Evolutionary conservation across 2,888 invertebrate genomes (phyloP).

Genomic region (Marronus borbonicus): DNA sequence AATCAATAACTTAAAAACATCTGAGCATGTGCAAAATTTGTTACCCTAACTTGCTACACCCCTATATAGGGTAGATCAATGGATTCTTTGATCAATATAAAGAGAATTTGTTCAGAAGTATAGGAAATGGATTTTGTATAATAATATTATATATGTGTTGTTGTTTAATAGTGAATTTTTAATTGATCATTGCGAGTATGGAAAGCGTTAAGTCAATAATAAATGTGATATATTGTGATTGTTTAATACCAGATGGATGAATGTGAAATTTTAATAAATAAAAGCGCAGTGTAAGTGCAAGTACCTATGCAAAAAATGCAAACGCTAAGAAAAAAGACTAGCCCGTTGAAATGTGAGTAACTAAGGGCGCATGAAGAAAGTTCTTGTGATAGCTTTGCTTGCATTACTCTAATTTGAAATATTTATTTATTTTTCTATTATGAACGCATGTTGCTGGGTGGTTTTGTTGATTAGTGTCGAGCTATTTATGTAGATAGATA

Average conservation of each 20-base stretch:
- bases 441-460: too few species aligned
- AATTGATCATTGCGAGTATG: constrained; percentile 54
- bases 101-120: constrained; percentile 58
- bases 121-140: constrained; percentile 37
- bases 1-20: constrained; percentile 55
- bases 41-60: constrained; percentile 63
- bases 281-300: constrained; percentile 52
- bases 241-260: constrained; percentile 62
- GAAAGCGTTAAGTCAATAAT: constrained; percentile 59
- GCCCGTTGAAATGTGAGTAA: constrained; percentile 94
- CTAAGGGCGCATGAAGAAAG: constrained; percentile 8
- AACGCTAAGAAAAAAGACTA: constrained; percentile 93
- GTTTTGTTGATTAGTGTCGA: too few species aligned
- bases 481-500: too few species aligned
- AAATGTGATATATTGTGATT: constrained; percentile 64
- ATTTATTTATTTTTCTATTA: too few species aligned
- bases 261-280: constrained; percentile 48
- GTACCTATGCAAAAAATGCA: constrained; percentile 76
- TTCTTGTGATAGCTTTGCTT: constrained; percentile 15
- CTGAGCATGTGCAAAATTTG: constrained; percentile 62
- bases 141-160: constrained; percentile 41
- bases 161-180: constrained; percentile 46
- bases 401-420: neutral
- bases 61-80: constrained; percentile 65
- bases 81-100: constrained; percentile 66